Base-by-base conservation (phyloP, 1,140 invertebrate genomes). In the Druon quercuslanigerum region DNA sequence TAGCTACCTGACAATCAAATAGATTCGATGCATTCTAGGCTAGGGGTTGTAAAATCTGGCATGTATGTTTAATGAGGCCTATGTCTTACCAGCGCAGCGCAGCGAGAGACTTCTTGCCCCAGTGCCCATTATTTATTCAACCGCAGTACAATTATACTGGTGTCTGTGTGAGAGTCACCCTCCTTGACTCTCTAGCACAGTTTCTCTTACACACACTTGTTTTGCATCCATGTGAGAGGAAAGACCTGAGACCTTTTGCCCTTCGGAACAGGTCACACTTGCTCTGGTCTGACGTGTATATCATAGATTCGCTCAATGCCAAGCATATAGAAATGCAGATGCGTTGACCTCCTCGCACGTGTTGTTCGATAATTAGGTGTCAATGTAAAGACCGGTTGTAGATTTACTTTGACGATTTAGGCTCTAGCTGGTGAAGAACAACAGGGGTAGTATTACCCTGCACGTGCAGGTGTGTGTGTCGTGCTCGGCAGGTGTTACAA, bases 31-130 rank as follows among this genome's bases (percentile, higher is more conserved):
- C 74, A 81, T 80, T 79, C 78, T 80, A 51, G 66, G 13, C 51
- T 72, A 51, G 72, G 50, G 50, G 74, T 17, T 77, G 74, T 79
- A 83, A 84, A 79, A 80, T 73, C 57, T 54, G 51, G 25, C 75
- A 82, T 84, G 77, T 84, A 87, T 87, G 83, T 88, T 88, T 87
- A 86, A 89, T 87, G 81, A 89, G 87, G 84, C 85, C 85, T 85
- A 83, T 84, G 86, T 85, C 85, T 83, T 76, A 81, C 50, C 77
- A 82, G 77, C 25, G 25, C 25, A 33, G 25, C 25, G 25, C 25
- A 33, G 25, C 82, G 74, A 84, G 79, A 78, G 73, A 77, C 75
- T 88, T 83, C 82, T 84, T 84, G 83, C 74, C 73, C 82, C 75
- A 84, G 80, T 74, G 51, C 71, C 77, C 76, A 78, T 89, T 86